Evolutionary conservation across 2,797 vertebrate genomes (phyloP), one percentile per base, ranked within the genome.

Genomic region (Betta splendens): DNA sequence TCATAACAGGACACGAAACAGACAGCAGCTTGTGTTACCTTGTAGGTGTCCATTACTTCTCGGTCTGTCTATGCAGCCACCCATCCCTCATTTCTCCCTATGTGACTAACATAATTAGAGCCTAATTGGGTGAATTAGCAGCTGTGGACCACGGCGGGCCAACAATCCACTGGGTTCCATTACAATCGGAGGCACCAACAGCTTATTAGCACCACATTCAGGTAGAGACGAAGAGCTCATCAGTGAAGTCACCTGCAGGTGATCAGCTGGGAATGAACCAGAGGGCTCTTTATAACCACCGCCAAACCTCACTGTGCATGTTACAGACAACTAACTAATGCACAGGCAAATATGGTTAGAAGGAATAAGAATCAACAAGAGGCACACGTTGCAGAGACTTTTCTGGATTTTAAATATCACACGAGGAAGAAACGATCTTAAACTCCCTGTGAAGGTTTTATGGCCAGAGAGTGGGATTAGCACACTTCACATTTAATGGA

Each of bases 241-340:
- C 26, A 21, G 7, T 3, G 18, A 35, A 35, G 18, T 26, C 10
- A 45, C 16, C 12, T 20, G 21, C 29, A 36, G 23, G 23, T 5
- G 33, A 28, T 52, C 49, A 39, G 17, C 36, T 45, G 40, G 33
- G 56, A 45, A 36, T 9, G 45, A 35, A 44, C 26, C 44, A 39
- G 11, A 25, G 22, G 18, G 3, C 26, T 22, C 9, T 17, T 10
- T n/a, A 12, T 6, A 25, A 12, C n/a, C n/a, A n/a, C n/a, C n/a
- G n/a, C n/a, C n/a, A n/a, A n/a, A n/a, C n/a, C n/a, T n/a, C n/a
- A n/a, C n/a, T n/a, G n/a, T n/a, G n/a, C n/a, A n/a, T n/a, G n/a
- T n/a, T n/a, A n/a, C n/a, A n/a, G n/a, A n/a, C n/a, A n/a, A n/a
- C n/a, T n/a, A n/a, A n/a, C n/a, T n/a, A n/a, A n/a, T n/a, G n/a